Conservation (phyloP, 2,888 invertebrate genomes). For the Sinelater perroti region DNA sequence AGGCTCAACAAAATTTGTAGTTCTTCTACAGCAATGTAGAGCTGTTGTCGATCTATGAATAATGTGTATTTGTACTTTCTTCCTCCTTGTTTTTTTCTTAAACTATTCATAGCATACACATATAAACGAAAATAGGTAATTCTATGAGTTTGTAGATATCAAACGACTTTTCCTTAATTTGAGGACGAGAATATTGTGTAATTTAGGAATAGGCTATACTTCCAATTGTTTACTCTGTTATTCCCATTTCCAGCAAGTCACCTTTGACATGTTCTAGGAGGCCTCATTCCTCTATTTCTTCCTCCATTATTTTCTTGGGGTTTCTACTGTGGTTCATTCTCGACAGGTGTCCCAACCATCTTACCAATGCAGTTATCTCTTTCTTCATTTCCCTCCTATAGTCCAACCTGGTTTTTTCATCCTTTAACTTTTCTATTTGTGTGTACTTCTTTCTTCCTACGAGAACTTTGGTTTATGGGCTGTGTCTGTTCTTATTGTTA, state of each 20-base stretch:
- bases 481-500: constrained; percentile 2
- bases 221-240: neutral
- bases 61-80: constrained; percentile 4
- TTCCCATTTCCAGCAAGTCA: neutral
- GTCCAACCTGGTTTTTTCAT: neutral
- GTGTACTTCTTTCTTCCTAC: neutral
- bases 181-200: no score
- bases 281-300: neutral
- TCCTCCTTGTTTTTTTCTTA: neutral
- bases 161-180: no score
- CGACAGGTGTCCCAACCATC: neutral
- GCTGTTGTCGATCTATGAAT: constrained; percentile 1
- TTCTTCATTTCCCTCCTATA: neutral
- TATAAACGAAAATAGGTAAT: neutral
- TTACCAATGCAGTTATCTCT: neutral
- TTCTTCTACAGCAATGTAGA: neutral
- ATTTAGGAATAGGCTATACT: neutral
- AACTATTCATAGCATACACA: neutral
- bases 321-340: neutral
- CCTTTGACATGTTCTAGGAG: no score
- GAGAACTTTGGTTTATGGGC: neutral
- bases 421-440: neutral
- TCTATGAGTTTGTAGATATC: no score
- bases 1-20: constrained; percentile 1
- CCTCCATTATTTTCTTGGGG: neutral